Percentiles rank a stretch among this genome's conserved stretches.
phyloP scores from a whole-genome alignment of 2,888 invertebrate genomes.

The Aleiodes leptofemur region DNA sequence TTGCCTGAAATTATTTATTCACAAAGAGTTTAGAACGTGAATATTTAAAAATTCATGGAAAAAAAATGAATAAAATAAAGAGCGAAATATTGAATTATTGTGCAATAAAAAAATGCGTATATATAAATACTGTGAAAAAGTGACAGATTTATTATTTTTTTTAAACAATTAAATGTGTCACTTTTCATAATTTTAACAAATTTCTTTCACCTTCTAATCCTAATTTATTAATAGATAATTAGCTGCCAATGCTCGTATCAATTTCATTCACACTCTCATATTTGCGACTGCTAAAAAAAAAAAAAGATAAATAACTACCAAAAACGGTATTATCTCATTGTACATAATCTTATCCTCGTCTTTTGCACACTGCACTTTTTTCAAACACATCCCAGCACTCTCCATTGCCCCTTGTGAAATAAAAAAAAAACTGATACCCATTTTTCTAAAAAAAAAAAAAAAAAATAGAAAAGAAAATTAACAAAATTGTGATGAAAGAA shows the following conservation, averaged over 20 bases:
- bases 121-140: slow-evolving; percentile 39
- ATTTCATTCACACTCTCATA: slow-evolving; percentile 43
- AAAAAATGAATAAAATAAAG: background rate
- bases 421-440: background rate
- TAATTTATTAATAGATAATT: slow-evolving; percentile 30
- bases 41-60: background rate
- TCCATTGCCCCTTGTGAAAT: slow-evolving; percentile 1
- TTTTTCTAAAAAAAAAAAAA: slow-evolving; percentile 19
- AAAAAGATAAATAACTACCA: too few relatives aligned
- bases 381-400: background rate
- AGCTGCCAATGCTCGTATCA: slow-evolving; percentile 36
- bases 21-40: slow-evolving; percentile 26
- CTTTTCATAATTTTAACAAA: slow-evolving; percentile 3
- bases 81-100: background rate
- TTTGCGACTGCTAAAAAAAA: too few relatives aligned
- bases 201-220: slow-evolving; percentile 25
- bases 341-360: slow-evolving; percentile 52
- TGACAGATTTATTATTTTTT: slow-evolving; percentile 33
- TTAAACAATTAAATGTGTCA: slow-evolving; percentile 34
- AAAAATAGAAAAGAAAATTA: background rate
- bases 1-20: slow-evolving; percentile 16
- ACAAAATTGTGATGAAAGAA: slow-evolving; percentile 22
- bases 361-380: slow-evolving; percentile 41
- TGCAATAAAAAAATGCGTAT: slow-evolving; percentile 21
- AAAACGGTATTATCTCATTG: slow-evolving; percentile 36